Evolutionary conservation across 2,797 vertebrate genomes (phyloP).

Genomic region (Arnoldichthys spilopterus): DNA sequence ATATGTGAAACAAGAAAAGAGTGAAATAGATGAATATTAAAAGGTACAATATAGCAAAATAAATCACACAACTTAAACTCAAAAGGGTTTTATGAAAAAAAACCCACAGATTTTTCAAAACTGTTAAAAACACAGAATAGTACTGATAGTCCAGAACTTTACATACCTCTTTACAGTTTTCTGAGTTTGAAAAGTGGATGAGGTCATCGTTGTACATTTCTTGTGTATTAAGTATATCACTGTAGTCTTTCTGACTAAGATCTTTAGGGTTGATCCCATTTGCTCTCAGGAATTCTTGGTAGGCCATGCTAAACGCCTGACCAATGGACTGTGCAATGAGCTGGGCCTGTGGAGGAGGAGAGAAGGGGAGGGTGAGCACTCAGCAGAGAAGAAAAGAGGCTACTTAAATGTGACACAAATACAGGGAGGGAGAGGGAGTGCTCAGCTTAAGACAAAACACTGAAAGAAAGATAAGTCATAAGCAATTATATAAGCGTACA

Average conservation of each 20-base stretch:
- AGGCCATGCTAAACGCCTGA: constrained; percentile 98
- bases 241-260: constrained; percentile 98
- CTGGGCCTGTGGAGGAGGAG: constrained; percentile 83
- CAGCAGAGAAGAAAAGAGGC: constrained; percentile 52
- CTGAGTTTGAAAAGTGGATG: constrained; percentile 89
- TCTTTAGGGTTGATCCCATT: constrained; percentile 98
- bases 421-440: constrained; percentile 48
- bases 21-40: background rate
- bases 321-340: constrained; percentile 98
- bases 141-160: background rate
- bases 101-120: too few relatives aligned
- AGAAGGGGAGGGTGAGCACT: constrained; percentile 55
- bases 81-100: too few relatives aligned
- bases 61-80: background rate
- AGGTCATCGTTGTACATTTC: constrained; percentile 86
- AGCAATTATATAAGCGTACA: constrained; percentile 16
- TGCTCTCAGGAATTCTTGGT: constrained; percentile 95
- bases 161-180: constrained; percentile 97
- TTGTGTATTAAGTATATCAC: constrained; percentile 96
- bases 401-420: constrained; percentile 47
- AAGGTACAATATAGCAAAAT: background rate
- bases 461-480: constrained; percentile 3
- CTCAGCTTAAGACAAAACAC: constrained; percentile 46
- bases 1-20: background rate
- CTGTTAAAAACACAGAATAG: background rate